phyloP scores from a whole-genome alignment of 1,140 invertebrate genomes.

The Eriocheir sinensis region DNA sequence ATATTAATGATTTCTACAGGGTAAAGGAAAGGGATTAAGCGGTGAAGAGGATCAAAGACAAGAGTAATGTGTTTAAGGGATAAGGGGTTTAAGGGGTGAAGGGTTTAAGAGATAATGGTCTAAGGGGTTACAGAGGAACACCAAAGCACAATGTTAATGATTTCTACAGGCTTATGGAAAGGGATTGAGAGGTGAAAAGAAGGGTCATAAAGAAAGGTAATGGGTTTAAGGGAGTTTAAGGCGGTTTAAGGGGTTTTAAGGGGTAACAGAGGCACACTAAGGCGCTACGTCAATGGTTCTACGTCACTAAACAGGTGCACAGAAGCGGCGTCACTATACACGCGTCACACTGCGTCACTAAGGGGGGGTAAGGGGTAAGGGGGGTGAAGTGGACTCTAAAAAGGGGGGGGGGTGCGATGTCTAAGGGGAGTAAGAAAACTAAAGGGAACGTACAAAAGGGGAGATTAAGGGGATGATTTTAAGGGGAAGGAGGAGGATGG shows the following conservation, averaged over 20 bases:
- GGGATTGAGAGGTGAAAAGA: background rate
- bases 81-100: background rate
- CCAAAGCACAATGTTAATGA: no score
- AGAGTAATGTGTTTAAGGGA: background rate
- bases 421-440: no score
- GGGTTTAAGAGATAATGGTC: no score
- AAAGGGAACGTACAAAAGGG: no score
- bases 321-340: background rate
- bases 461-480: background rate
- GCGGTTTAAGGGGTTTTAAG: no score
- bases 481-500: background rate
- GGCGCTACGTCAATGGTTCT: background rate
- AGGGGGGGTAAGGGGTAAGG: background rate
- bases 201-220: no score
- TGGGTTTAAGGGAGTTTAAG: no score
- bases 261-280: background rate
- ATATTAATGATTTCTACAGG: no score
- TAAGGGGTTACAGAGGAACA: no score
- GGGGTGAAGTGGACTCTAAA: background rate
- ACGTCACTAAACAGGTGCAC: background rate
- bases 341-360: constrained; percentile 11
- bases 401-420: background rate
- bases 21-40: no score
- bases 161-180: no score
- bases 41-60: background rate